Percentiles rank a stretch among this genome's conserved stretches.
Evolutionary conservation across 2,113 vertebrate species (phyloP).

Genomic region (Macroglossus sobrinus): DNA sequence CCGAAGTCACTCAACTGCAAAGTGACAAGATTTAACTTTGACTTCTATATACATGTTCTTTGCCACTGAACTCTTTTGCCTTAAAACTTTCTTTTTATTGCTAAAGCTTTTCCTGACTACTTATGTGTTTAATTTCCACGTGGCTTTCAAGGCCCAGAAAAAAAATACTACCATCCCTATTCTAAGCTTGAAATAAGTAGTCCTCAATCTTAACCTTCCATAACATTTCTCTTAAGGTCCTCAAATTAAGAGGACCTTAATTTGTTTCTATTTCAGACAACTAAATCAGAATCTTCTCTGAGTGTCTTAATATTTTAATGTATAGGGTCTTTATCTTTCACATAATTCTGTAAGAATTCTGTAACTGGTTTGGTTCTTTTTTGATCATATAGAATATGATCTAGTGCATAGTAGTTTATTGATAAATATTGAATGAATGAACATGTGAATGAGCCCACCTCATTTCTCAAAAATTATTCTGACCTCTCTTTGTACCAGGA

Average conservation of each 20-base stretch:
- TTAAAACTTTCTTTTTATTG: background rate
- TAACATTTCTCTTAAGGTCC: background rate
- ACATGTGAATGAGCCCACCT: background rate
- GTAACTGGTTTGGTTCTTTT: background rate
- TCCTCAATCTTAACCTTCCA: background rate
- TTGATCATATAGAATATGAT: background rate
- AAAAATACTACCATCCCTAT: background rate
- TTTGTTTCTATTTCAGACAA: background rate
- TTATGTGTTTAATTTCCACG: background rate
- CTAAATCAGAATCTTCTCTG: background rate
- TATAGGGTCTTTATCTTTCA: background rate
- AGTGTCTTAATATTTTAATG: background rate
- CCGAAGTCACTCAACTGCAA: background rate
- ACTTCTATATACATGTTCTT: background rate
- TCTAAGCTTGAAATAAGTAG: background rate
- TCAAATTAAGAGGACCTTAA: too few species aligned
- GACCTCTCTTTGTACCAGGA: background rate
- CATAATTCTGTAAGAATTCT: background rate
- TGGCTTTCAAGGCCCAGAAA: background rate
- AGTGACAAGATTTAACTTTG: too few species aligned
- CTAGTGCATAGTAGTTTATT: background rate
- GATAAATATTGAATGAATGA: background rate
- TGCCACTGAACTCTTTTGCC: background rate
- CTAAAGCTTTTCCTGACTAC: background rate
- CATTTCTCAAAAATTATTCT: background rate